phyloP scores from a whole-genome alignment of 2,113 vertebrate species.

The Alethe diademata region DNA sequence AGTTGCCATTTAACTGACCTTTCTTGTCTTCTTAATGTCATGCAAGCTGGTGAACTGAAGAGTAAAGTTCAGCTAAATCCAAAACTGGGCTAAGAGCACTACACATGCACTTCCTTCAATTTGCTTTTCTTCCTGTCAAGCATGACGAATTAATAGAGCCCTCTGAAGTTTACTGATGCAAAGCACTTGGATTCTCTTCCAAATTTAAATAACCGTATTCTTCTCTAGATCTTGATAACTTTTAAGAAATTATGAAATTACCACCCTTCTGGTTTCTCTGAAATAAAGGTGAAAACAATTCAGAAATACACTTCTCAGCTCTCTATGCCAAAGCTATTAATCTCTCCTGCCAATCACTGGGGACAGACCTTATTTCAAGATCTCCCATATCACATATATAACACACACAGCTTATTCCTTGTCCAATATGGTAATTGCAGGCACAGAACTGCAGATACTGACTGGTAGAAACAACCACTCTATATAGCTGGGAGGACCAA shows the following conservation, averaged over 20 bases:
- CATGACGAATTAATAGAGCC: neutral
- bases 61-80: slow-evolving; percentile 62
- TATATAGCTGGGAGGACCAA: too few relatives aligned
- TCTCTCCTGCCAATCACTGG: neutral
- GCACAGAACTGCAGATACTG: neutral
- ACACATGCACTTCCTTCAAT: neutral
- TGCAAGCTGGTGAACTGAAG: slow-evolving; percentile 34
- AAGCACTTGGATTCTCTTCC: slow-evolving; percentile 1
- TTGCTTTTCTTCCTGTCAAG: neutral
- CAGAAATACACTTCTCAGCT: neutral
- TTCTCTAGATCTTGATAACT: neutral
- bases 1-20: slow-evolving; percentile 58
- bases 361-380: neutral
- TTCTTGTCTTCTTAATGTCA: slow-evolving; percentile 63
- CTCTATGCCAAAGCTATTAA: neutral
- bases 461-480: neutral
- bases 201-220: slow-evolving; percentile 11
- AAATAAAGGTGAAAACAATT: neutral
- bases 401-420: neutral
- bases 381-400: neutral
- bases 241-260: neutral
- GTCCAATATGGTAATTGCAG: neutral
- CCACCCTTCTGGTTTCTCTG: neutral
- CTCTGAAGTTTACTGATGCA: slow-evolving; percentile 29
- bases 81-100: neutral